Evolutionary conservation across 2,113 vertebrate genomes (phyloP).

Genomic region (Hystrix cristata): DNA sequence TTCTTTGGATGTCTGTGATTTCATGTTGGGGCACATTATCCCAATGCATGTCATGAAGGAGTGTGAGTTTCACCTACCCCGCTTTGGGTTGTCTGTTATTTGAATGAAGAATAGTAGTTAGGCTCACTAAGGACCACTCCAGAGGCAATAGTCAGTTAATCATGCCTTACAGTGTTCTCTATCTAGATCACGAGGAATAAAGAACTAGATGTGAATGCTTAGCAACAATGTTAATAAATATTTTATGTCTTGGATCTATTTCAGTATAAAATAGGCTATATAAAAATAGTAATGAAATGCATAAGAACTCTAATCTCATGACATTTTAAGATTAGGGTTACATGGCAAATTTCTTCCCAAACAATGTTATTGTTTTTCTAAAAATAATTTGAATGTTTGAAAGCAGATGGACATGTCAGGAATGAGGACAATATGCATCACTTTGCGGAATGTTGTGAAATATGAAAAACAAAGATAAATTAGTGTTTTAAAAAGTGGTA

Average conservation of each 20-base stretch:
- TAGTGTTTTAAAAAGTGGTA: background rate
- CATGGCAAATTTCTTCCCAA: conserved; percentile 16
- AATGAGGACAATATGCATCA: background rate
- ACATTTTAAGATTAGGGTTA: conserved; percentile 29
- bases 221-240: conserved; percentile 28
- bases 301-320: background rate
- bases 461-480: conserved; percentile 17
- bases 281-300: conserved; percentile 16
- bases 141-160: background rate
- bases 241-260: conserved; percentile 52
- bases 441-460: background rate
- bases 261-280: conserved; percentile 24
- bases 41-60: background rate
- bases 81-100: background rate
- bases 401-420: background rate
- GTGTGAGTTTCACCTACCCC: background rate
- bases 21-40: background rate
- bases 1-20: background rate
- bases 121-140: background rate
- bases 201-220: conserved; percentile 28
- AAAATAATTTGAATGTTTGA: conserved; percentile 1
- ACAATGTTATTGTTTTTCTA: conserved; percentile 28
- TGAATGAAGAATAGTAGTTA: background rate
- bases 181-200: background rate
- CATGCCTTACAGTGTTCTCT: background rate